Base-by-base conservation (phyloP, 1,140 invertebrate genomes). In the Euglossa dilemma region DNA sequence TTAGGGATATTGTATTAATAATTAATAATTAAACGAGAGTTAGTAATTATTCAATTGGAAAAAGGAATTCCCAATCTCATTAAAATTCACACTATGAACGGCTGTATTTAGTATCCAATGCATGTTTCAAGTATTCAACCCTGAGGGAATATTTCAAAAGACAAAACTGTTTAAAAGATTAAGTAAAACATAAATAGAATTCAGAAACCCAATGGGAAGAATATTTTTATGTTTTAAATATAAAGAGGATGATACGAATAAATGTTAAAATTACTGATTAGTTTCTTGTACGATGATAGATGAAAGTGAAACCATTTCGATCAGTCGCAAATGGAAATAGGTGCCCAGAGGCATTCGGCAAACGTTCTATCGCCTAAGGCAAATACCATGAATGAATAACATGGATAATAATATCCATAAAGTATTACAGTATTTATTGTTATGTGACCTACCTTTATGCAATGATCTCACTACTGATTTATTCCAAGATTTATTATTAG, bases 101-200 rank as follows among this genome's bases (percentile, higher is more conserved):
- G 16, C 36, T 73, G 78, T 63, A 45, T 64, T 80, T 80, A 80
- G 59, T 63, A 52, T 47, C 50, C 54, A n/a, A 61, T 63, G 23
- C 47, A 28, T 23, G 57, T 6, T 52, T 80, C 57, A n/a, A 54
- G 70, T 20, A 59, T 80, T 80, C 69, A 63, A 73, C 78, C 78
- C 70, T 52, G 78, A 64, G 78, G 78, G 69, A 59, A 63, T 80
- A 80, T 80, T 80, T 80, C 78, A 80, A 80, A 80, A 80, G 78
- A 28, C 28, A 73, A 80, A n/a, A n/a, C n/a, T 50, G 47, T 73
- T 73, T 73, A 63, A 80, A 73, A 73, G 28, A 50, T 47, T 25
- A 63, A 36, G 78, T 52, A 54, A n/a, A n/a, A 45, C 36, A 63
- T 59, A 80, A 73, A 57, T 43, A 80, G 78, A 64, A 73, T 80